A percentile compares a stretch with the other conserved stretches of the same genome.
phyloP scores from a whole-genome alignment of 2,888 invertebrate species.

The Platycheirus rosarum region DNA sequence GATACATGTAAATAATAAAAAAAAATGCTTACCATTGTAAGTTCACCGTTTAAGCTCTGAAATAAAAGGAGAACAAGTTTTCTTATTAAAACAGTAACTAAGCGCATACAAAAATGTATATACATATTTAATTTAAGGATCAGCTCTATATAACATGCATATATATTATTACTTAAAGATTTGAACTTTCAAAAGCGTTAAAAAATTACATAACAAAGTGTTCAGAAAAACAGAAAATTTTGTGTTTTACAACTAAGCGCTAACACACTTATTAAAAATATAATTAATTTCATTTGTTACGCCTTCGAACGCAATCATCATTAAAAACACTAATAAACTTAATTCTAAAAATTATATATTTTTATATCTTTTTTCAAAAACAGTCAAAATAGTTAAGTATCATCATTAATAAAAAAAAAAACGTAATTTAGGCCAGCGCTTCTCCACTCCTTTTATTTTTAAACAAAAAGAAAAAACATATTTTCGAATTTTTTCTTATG shows the following conservation, averaged over 20 bases:
- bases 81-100: too few relatives aligned
- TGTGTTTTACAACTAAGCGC: too few relatives aligned
- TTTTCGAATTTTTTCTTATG: neutral
- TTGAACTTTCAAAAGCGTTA: too few relatives aligned
- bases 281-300: slow-evolving; percentile 12
- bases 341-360: slow-evolving; percentile 25
- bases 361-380: slow-evolving; percentile 9
- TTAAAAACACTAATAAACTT: slow-evolving; percentile 19
- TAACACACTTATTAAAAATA: too few relatives aligned
- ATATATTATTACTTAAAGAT: too few relatives aligned
- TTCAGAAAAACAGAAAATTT: slow-evolving; percentile 2
- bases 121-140: too few relatives aligned
- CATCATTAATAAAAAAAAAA: slow-evolving; percentile 53
- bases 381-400: slow-evolving; percentile 53
- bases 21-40: slow-evolving; percentile 60
- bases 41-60: slow-evolving; percentile 59
- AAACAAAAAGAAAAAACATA: slow-evolving; percentile 6
- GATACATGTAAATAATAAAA: neutral
- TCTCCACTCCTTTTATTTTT: slow-evolving; percentile 11
- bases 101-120: too few relatives aligned
- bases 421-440: slow-evolving; percentile 53
- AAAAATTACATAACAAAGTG: too few relatives aligned
- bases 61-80: slow-evolving; percentile 35
- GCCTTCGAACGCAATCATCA: slow-evolving; percentile 26
- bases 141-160: too few relatives aligned